Evolutionary conservation across 2,888 invertebrate species (phyloP).

Genomic region (Linnaemya tessellans): DNA sequence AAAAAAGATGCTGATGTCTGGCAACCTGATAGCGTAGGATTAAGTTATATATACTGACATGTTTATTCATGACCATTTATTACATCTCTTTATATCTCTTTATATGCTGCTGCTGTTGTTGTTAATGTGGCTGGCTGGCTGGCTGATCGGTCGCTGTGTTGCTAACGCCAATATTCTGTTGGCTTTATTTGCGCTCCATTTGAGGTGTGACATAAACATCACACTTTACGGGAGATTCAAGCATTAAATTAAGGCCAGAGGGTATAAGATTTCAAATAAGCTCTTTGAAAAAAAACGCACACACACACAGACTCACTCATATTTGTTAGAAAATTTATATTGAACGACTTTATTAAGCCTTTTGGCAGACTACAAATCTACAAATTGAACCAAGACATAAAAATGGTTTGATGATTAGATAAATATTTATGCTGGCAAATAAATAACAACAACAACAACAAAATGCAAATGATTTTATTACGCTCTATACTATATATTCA

Average conservation of each 20-base stretch:
- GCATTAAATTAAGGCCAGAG: slow-evolving; percentile 55
- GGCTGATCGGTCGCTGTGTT: background rate
- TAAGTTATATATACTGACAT: slow-evolving; percentile 72
- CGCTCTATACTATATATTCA: slow-evolving; percentile 19
- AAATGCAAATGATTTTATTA: slow-evolving; percentile 38
- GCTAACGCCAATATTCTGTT: slow-evolving; percentile 23
- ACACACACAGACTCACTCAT: background rate
- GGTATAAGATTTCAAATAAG: slow-evolving; percentile 35
- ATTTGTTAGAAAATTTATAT: slow-evolving; percentile 52
- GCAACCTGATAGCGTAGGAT: slow-evolving; percentile 68
- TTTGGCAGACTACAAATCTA: slow-evolving; percentile 36
- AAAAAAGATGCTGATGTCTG: background rate
- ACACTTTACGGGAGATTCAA: slow-evolving; percentile 66
- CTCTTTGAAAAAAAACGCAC: background rate
- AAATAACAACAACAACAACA: slow-evolving; percentile 19
- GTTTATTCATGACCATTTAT: slow-evolving; percentile 70
- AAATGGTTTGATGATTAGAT: slow-evolving; percentile 65
- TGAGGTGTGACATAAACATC: slow-evolving; percentile 72
- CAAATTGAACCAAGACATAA: slow-evolving; percentile 56
- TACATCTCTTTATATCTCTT: slow-evolving; percentile 71
- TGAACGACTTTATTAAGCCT: slow-evolving; percentile 61
- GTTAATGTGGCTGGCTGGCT: background rate
- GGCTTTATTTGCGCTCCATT: slow-evolving; percentile 50
- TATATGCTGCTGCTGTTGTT: slow-evolving; percentile 52
- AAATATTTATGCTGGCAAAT: slow-evolving; percentile 63